These are phyloP conservation scores for Bradypodion ventrale DNA, from an alignment of 2,797 vertebrate species.

Conservation along the genomic window DNA sequence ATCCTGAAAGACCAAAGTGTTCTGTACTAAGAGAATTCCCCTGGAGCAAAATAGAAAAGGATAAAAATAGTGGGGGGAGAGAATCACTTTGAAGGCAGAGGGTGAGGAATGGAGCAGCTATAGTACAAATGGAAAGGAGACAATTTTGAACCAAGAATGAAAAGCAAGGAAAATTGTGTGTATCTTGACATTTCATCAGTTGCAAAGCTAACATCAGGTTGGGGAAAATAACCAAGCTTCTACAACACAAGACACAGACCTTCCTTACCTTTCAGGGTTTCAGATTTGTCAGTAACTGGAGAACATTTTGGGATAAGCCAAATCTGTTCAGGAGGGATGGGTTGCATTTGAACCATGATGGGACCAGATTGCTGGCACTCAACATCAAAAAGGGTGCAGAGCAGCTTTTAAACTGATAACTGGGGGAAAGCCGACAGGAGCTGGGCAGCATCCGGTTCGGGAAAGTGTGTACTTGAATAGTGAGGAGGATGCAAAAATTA, in stretches of 20 bases:
- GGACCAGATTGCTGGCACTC: too few species aligned
- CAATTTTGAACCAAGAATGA: slow-evolving; percentile 35
- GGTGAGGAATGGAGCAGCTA: slow-evolving; percentile 30
- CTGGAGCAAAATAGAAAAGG: slow-evolving; percentile 54
- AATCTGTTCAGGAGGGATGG: too few species aligned
- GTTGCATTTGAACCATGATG: too few species aligned
- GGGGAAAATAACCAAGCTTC: neutral
- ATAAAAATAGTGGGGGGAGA: slow-evolving; percentile 17
- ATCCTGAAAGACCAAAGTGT: slow-evolving; percentile 43
- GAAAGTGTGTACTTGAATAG: too few species aligned
- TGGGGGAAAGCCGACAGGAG: too few species aligned
- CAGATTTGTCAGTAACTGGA: too few species aligned
- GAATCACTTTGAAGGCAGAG: slow-evolving; percentile 25
- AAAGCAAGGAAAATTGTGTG: slow-evolving; percentile 39
- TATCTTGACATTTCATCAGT: slow-evolving; percentile 34
- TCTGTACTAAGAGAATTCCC: slow-evolving; percentile 41
- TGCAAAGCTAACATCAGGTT: slow-evolving; percentile 16
- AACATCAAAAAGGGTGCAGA: too few species aligned
- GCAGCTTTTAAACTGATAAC: too few species aligned
- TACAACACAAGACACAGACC: slow-evolving; percentile 5
- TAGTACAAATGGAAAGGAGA: slow-evolving; percentile 47
- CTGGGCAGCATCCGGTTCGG: too few species aligned
- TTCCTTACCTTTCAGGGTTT: slow-evolving; percentile 35
- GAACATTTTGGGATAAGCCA: too few species aligned
- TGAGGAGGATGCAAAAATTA: too few species aligned